These are phyloP conservation scores for Delichon dasypus DNA, from an alignment of 2,797 vertebrate species.

Conservation along the genomic window DNA sequence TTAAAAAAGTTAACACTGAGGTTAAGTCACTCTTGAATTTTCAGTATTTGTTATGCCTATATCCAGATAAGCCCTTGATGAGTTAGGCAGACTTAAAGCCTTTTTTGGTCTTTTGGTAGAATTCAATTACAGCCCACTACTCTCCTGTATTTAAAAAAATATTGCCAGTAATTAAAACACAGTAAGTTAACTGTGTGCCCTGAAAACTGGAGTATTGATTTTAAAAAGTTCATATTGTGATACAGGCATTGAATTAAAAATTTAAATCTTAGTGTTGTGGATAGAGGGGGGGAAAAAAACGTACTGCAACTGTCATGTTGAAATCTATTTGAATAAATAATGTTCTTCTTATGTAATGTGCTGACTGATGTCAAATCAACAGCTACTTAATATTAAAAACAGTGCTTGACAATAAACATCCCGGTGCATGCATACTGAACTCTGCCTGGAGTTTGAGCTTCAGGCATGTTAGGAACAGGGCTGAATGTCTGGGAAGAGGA, in stretches of 20 bases:
- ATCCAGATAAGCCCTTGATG: not conserved
- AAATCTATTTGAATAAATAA: constrained; percentile 57
- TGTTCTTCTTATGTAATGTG: constrained; percentile 48
- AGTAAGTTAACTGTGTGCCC: not conserved
- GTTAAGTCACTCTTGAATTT: not conserved
- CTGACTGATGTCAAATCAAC: constrained; percentile 50
- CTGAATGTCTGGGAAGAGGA: constrained; percentile 17
- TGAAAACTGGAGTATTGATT: not conserved
- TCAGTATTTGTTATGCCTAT: not conserved
- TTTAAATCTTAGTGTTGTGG: not conserved
- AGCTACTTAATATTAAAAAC: constrained; percentile 37
- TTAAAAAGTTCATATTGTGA: not conserved
- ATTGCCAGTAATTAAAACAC: not conserved
- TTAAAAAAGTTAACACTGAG: fast-evolving
- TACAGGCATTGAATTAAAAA: not conserved
- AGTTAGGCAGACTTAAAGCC: not conserved
- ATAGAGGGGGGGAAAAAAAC: not conserved
- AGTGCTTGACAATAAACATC: not conserved
- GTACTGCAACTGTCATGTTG: not conserved
- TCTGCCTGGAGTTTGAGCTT: not conserved
- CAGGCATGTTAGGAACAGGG: not conserved
- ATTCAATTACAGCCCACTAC: not conserved
- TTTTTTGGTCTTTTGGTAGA: not conserved
- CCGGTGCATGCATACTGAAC: not conserved
- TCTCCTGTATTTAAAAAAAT: not conserved